A percentile compares a stretch with the other conserved stretches of the same genome.
These are phyloP conservation scores for Crotalus tigris DNA, from an alignment of 2,113 vertebrate species.

Conservation along the genomic window DNA sequence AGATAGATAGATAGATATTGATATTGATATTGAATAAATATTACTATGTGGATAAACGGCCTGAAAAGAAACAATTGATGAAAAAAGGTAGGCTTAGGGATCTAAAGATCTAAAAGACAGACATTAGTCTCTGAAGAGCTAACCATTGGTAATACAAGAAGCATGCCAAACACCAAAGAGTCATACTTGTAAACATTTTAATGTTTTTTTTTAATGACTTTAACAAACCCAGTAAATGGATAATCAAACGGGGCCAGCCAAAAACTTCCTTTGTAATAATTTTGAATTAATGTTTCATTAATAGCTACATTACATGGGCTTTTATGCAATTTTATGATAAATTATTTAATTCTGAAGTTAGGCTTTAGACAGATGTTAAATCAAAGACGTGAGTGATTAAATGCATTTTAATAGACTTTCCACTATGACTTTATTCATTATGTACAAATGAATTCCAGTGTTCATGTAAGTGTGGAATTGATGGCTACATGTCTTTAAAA, in stretches of 20 bases:
- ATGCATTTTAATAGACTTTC: constrained; percentile 56
- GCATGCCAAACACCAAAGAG: neutral
- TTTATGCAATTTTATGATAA: constrained; percentile 63
- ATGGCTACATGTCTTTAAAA: constrained; percentile 26
- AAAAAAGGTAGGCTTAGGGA: neutral
- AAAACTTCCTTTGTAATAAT: constrained; percentile 50
- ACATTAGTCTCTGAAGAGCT: constrained; percentile 12
- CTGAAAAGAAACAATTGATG: neutral
- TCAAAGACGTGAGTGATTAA: constrained; percentile 63
- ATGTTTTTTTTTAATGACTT: constrained; percentile 37
- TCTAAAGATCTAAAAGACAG: neutral
- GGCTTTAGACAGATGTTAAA: constrained; percentile 59
- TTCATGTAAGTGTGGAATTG: constrained; percentile 41
- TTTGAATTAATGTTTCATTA: constrained; percentile 66
- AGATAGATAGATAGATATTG: no score
- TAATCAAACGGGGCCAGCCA: constrained; percentile 44
- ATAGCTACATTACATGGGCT: constrained; percentile 49
- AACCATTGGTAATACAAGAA: neutral
- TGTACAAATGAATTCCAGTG: constrained; percentile 53
- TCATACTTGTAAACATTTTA: constrained; percentile 2
- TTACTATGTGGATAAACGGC: neutral
- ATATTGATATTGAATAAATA: no score
- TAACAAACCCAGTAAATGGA: constrained; percentile 18
- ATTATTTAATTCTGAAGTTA: constrained; percentile 65
- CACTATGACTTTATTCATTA: constrained; percentile 44